These are phyloP conservation scores for Callocephalon fimbriatum DNA, from an alignment of 2,113 vertebrate genomes.

Conservation along the genomic window DNA sequence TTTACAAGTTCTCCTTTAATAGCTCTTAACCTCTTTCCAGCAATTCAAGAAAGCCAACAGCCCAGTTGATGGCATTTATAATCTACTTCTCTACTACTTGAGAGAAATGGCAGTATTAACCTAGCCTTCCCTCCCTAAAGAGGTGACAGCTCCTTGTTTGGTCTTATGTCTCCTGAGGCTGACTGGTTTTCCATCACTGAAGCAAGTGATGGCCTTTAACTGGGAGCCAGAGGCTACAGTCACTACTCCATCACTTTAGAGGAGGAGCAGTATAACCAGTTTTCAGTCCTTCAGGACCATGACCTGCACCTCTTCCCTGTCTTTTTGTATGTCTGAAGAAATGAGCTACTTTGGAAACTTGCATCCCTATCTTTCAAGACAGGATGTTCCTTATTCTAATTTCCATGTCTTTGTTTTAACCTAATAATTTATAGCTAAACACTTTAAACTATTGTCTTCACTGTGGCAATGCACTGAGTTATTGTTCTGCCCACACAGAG, in stretches of 20 bases:
- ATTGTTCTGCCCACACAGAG: background rate
- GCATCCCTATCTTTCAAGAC: background rate
- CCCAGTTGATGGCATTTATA: background rate
- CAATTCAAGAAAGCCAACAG: background rate
- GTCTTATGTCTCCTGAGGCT: background rate
- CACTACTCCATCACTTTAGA: background rate
- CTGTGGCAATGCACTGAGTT: background rate
- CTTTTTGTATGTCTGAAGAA: background rate
- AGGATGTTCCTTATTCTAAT: background rate
- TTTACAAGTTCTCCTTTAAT: background rate
- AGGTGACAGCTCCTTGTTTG: background rate
- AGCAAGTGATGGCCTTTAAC: background rate
- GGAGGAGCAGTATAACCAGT: background rate
- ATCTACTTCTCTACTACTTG: background rate
- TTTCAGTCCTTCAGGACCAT: background rate
- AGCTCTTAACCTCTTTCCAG: background rate
- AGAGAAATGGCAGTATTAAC: constrained; percentile 35
- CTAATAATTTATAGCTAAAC: background rate
- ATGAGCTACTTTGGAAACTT: background rate
- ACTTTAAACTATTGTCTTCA: background rate
- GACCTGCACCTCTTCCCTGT: background rate
- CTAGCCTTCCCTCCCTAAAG: background rate
- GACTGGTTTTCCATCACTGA: background rate
- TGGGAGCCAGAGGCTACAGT: background rate
- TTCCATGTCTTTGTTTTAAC: background rate